Percentiles rank a stretch among this genome's conserved stretches.
Conservation (phyloP, 1,140 invertebrate genomes). For the Chelonus insularis region DNA sequence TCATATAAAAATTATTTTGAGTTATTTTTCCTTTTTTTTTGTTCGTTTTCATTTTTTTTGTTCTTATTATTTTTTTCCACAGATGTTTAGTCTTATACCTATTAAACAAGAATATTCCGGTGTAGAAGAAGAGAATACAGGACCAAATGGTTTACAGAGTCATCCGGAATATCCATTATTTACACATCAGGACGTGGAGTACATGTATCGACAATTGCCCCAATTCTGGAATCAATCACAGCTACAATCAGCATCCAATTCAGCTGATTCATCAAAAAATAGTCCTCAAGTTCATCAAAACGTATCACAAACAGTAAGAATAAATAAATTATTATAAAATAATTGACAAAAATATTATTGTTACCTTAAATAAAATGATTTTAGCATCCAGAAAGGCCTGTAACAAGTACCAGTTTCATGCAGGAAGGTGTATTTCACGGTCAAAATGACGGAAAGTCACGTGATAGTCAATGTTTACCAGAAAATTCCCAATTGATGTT, state of each 20-base stretch:
- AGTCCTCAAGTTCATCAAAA: conserved; percentile 43
- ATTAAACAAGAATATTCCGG: conserved; percentile 55
- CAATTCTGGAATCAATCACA: conserved; percentile 55
- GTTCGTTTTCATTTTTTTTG: conserved; percentile 5
- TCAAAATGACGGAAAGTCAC: conserved; percentile 19
- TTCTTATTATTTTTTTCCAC: conserved; percentile 20
- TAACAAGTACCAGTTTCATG: too few relatives aligned
- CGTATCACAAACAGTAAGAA: conserved; percentile 38
- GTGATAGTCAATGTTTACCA: conserved; percentile 25
- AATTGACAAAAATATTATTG: too few relatives aligned
- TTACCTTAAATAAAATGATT: too few relatives aligned
- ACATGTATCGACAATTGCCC: conserved; percentile 53
- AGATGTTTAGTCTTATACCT: conserved; percentile 57
- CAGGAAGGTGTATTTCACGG: too few relatives aligned
- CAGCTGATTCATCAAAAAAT: conserved; percentile 48
- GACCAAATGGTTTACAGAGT: conserved; percentile 38
- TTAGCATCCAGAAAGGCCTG: too few relatives aligned
- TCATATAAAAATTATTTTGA: too few relatives aligned
- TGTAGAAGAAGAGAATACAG: conserved; percentile 47
- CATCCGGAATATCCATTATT: conserved; percentile 51
- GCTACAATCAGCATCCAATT: conserved; percentile 43
- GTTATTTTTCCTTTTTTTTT: not conserved
- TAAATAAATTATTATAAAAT: too few relatives aligned
- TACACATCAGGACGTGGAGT: conserved; percentile 52
- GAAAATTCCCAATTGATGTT: conserved; percentile 17